A percentile compares a stretch with the other conserved stretches of the same genome.
phyloP scores from a whole-genome alignment of 2,888 invertebrate genomes.

The Ophion costatus region DNA sequence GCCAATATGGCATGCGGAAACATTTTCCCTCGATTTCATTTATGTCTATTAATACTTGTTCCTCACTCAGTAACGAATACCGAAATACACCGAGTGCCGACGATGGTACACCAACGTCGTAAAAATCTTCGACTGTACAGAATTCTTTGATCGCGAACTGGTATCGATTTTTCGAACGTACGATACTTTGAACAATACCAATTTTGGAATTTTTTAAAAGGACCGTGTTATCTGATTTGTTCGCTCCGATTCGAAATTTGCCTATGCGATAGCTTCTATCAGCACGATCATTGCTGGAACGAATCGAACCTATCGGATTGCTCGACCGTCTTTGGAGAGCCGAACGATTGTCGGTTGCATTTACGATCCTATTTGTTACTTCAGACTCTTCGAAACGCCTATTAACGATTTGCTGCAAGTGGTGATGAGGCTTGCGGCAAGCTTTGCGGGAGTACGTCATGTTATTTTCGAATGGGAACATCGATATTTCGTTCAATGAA shows the following conservation, averaged over 20 bases:
- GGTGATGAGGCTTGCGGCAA: constrained; percentile 36
- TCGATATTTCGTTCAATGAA: constrained; percentile 25
- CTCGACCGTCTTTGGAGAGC: not conserved
- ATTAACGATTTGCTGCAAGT: constrained; percentile 47
- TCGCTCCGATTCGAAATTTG: not conserved
- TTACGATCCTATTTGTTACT: not conserved
- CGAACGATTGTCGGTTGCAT: not conserved
- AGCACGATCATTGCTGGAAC: not conserved
- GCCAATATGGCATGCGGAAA: too few species aligned
- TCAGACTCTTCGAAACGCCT: not conserved
- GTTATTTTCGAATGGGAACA: constrained; percentile 54
- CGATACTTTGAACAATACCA: not conserved
- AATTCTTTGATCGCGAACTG: not conserved
- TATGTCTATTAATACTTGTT: not conserved
- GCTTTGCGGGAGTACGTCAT: constrained; percentile 49
- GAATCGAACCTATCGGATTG: too few species aligned
- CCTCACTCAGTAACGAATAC: not conserved
- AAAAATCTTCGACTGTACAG: not conserved
- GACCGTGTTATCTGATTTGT: not conserved
- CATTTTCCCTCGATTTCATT: not conserved
- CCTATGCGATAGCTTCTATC: not conserved
- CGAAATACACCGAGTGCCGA: constrained; percentile 5
- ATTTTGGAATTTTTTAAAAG: not conserved
- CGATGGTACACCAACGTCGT: not conserved
- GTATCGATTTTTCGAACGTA: not conserved